Base-by-base conservation (phyloP, 2,888 invertebrate genomes). In the Drosophila paranaensis region DNA sequence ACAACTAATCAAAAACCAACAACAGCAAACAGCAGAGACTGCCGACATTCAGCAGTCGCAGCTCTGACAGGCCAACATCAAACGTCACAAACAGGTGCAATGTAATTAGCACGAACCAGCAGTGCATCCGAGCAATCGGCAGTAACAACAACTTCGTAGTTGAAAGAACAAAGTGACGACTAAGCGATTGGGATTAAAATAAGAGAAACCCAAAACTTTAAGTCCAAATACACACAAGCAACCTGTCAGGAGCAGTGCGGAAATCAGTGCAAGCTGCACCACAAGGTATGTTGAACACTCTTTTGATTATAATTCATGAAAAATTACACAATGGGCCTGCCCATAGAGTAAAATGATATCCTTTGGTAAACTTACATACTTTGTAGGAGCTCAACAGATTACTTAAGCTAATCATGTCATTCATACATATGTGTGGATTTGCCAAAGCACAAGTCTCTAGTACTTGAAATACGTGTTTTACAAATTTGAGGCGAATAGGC, bases 31-130 rank as follows among this genome's bases (percentile, higher is more conserved):
- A 58, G 45, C 25, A 48, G 45, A 60, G 58, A 51, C 46, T 62
- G 39, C 46, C 69, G 63, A 71, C 61, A 50, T 25, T 61, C 64
- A 58, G 68, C 68, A 74, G 65, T 77, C 68, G 78, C 79, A 66
- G 81, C 82, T 71, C 79, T 89, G 89, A 83, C 82, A 72, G 81
- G 77, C 71, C 81, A 88, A 79, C 90, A 87, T 90, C 89, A 86
- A 90, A 89, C 89, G 86, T 86, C 86, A 86, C 72, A 74, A 74
- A 87, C 86, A 87, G 86, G 89, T 88, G 89, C 88, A 87, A 90
- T 79, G 84, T 89, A 90, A 90, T 90, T 89, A 90, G 88, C 90
- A 89, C 88, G 76, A 88, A 83, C 78, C 81, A 68, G 77, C 87
- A 88, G 73, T 76, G 84, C 84, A 73, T 55, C 71, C 43, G 42